Evolutionary conservation across 2,888 invertebrate genomes (phyloP).

Genomic region (Diarsia mendica): DNA sequence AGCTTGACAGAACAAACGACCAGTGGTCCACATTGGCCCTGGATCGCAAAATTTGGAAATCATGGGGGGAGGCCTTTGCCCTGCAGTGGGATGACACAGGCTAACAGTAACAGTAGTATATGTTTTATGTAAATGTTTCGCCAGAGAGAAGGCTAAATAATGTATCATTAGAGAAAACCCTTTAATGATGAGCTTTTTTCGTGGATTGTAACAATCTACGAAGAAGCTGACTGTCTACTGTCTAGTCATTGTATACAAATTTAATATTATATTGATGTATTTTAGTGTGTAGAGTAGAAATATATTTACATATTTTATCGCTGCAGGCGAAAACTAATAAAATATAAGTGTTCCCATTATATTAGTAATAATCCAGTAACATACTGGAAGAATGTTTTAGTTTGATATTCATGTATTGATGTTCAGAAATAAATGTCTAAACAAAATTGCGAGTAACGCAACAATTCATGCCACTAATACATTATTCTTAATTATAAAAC

Average conservation of each 20-base stretch:
- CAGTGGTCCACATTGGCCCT: no score
- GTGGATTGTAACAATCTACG: neutral
- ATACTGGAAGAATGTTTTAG: neutral
- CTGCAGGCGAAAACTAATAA: neutral
- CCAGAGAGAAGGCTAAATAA: neutral
- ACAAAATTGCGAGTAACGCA: neutral
- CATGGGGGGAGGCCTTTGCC: no score
- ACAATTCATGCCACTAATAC: neutral
- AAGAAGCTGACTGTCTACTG: constrained; percentile 12
- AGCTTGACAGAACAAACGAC: no score
- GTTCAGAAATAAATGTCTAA: constrained; percentile 9
- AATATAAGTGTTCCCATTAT: neutral
- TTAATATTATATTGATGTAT: constrained; percentile 9
- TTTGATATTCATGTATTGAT: constrained; percentile 11
- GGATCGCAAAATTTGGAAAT: no score
- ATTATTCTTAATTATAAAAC: neutral
- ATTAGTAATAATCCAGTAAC: no score
- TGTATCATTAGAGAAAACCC: neutral
- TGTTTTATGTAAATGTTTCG: neutral
- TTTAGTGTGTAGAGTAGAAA: constrained; percentile 11
- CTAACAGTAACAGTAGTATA: no score
- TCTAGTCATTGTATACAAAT: constrained; percentile 15
- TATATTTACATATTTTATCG: constrained; percentile 20
- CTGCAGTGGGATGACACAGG: no score
- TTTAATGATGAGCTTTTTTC: neutral